Evolutionary conservation across 2,797 vertebrate genomes (phyloP).

Genomic region (Eurystomus glaucurus): DNA sequence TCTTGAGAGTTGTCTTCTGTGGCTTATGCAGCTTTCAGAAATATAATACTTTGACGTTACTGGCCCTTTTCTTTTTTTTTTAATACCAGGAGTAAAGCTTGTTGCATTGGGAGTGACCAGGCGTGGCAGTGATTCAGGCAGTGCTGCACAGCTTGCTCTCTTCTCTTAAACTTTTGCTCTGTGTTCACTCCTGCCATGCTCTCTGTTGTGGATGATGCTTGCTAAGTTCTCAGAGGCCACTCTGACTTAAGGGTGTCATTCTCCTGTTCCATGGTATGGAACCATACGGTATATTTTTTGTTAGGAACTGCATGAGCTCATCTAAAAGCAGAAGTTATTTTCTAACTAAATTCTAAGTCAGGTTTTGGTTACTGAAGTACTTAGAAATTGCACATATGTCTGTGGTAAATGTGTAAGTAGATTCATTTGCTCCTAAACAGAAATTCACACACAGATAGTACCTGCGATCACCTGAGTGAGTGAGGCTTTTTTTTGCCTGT

Average conservation of each 20-base stretch:
- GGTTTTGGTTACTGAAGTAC: background rate
- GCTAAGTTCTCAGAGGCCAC: background rate
- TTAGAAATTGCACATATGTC: background rate
- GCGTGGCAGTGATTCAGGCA: background rate
- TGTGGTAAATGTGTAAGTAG: background rate
- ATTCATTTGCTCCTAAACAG: background rate
- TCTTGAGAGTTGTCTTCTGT: background rate
- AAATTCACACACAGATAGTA: background rate
- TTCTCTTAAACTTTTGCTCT: background rate
- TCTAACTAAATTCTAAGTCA: background rate
- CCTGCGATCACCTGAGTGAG: background rate
- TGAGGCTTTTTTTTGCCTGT: background rate
- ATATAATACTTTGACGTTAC: fast-evolving
- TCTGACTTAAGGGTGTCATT: background rate
- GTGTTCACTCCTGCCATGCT: background rate
- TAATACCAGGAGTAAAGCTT: background rate
- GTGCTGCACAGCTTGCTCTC: background rate
- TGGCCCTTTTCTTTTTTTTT: background rate
- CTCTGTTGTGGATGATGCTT: background rate
- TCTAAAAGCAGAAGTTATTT: background rate
- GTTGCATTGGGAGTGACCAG: background rate
- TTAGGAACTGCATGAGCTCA: background rate
- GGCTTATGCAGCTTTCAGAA: background rate
- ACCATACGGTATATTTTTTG: background rate
- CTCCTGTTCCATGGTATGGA: background rate